Base-by-base conservation (phyloP, 2,888 invertebrate species). In the Holacanthella duospinosa region DNA sequence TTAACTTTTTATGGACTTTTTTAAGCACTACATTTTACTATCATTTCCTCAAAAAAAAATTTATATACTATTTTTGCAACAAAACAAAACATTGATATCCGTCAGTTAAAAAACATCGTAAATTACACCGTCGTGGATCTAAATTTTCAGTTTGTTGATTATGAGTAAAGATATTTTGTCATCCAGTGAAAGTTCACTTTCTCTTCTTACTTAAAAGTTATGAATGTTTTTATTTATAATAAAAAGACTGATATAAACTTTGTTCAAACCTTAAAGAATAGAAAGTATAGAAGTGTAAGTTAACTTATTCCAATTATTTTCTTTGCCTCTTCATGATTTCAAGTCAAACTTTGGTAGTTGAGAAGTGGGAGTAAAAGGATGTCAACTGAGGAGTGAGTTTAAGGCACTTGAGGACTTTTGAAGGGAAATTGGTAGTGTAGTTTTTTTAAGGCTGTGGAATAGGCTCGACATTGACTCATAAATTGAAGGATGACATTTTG, bases 401-500 rank as follows among this genome's bases (percentile, higher is more conserved):
- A 9, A 36, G 36, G 36, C 6, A 9, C 36, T 36, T 6, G 36
- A 9, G 36, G 36, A 36, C 36, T 9, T 16, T 36, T 36, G 36
- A 36, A 6, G 6, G 6, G 36, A 16, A 36, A 36, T 36, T 9
- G 36, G 6, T 36, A 48, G 19, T 48, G 19, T 21, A 9, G 4
- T n/a, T 21, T 48, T n/a, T 21, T 48, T 48, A 21, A 48, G 12
- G 48, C 4, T 4, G 4, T n/a, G n/a, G n/a, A n/a, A n/a, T n/a
- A n/a, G n/a, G n/a, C 21, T 21, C 48, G 21, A 4, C 12, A 48
- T 4, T 48, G 24, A 36, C 48, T 61, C 61, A 55, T 61, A 61
- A 61, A 61, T 61, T 55, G 55, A 55, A 56, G 16, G 44, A 36
- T 61, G 61, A 61, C 61, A 61, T 61, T 61, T 61, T 29, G 55